Percentiles rank a stretch among this genome's conserved stretches.
These are phyloP conservation scores for Blennius ocellaris DNA, from an alignment of 2,113 vertebrate genomes.

Conservation along the genomic window DNA sequence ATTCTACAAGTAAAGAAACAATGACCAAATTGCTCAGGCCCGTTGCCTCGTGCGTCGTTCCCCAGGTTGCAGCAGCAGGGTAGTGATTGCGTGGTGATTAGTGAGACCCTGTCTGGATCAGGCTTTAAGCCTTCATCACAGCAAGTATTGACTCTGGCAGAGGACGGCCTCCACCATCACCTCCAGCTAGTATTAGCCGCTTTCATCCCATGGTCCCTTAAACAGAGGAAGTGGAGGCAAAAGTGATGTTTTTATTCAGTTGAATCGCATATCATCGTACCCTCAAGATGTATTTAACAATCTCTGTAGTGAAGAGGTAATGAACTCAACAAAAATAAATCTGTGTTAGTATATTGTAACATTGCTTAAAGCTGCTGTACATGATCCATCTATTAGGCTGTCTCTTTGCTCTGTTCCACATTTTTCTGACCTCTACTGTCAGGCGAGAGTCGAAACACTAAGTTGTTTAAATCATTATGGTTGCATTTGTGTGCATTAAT, in stretches of 20 bases:
- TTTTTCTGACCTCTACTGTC: not conserved
- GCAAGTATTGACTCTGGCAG: constrained; percentile 1
- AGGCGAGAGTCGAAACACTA: not conserved
- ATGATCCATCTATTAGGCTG: too few relatives aligned
- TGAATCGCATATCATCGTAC: not conserved
- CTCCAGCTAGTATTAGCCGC: constrained; percentile 13
- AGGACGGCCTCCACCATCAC: too few relatives aligned
- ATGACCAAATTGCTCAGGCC: not conserved
- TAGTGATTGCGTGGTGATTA: constrained; percentile 27
- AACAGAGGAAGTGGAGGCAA: not conserved
- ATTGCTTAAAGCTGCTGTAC: too few relatives aligned
- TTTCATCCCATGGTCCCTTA: constrained; percentile 12
- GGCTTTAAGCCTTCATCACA: constrained; percentile 26
- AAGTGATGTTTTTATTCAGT: not conserved
- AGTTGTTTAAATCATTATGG: not conserved
- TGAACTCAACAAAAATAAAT: constrained; percentile 3
- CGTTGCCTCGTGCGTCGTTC: not conserved
- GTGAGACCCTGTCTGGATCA: constrained; percentile 5
- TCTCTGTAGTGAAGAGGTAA: not conserved
- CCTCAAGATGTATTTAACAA: not conserved
- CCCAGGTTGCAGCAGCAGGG: constrained; percentile 12
- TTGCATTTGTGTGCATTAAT: not conserved
- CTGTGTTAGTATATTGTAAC: too few relatives aligned
- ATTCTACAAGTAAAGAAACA: not conserved
- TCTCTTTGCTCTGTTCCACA: too few relatives aligned